Conservation (phyloP, 2,113 vertebrate species). For the Caretta caretta region DNA sequence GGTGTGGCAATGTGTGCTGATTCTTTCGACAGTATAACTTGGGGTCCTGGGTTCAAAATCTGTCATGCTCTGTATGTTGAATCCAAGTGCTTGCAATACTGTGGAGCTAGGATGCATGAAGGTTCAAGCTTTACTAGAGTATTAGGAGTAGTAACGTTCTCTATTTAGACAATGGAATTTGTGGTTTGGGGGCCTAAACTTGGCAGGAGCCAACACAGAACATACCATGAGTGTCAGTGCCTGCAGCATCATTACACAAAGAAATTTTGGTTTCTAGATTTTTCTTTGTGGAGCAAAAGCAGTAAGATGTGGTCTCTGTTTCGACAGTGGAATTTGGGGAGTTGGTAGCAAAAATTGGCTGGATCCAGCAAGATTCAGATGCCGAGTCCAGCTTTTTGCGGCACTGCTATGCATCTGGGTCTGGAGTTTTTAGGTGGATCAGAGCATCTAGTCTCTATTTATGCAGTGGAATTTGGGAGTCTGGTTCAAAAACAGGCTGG, state of each 20-base stretch:
- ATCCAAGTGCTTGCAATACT: neutral
- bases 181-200: neutral
- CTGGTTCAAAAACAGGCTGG: neutral
- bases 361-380: neutral
- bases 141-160: neutral
- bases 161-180: neutral
- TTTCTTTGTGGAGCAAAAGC: neutral
- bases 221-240: neutral
- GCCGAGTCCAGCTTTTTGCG: neutral
- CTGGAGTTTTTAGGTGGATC: neutral
- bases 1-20: neutral
- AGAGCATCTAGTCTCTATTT: neutral
- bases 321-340: neutral
- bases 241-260: neutral
- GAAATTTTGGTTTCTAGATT: neutral
- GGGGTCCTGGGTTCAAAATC: neutral
- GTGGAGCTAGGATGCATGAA: neutral
- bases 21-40: neutral
- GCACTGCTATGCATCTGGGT: neutral
- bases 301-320: neutral
- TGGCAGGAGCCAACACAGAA: neutral
- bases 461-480: neutral
- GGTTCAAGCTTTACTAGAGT: neutral
- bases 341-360: neutral
- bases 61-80: neutral